Conservation (phyloP, 2,888 invertebrate species). For the Hermaeophaga mercurialis region DNA sequence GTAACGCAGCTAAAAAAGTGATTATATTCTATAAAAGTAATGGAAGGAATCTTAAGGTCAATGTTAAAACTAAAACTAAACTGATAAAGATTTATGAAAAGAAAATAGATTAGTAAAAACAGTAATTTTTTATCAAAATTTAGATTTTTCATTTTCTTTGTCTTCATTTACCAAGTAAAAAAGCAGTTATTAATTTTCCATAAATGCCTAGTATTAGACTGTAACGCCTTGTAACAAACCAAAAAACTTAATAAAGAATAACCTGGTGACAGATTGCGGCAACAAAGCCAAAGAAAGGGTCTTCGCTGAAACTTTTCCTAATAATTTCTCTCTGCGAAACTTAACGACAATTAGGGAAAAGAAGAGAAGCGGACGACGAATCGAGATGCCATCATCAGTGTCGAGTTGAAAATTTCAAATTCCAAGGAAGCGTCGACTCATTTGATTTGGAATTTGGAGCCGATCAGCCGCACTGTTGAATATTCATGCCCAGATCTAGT, state of each 20-base stretch:
- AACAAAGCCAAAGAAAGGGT: slow-evolving; percentile 9
- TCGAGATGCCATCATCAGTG: slow-evolving; percentile 33
- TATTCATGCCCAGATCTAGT: slow-evolving; percentile 40
- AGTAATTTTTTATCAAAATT: too few relatives aligned
- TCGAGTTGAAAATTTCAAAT: slow-evolving; percentile 31
- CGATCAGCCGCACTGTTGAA: slow-evolving; percentile 47
- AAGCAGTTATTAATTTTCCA: too few relatives aligned
- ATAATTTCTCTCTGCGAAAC: slow-evolving; percentile 40
- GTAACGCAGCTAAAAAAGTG: too few relatives aligned
- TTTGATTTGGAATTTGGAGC: slow-evolving; percentile 48
- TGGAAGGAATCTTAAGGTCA: too few relatives aligned
- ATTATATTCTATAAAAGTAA: too few relatives aligned
- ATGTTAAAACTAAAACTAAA: too few relatives aligned
- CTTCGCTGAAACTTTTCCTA: slow-evolving; percentile 36
- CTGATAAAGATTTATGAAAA: too few relatives aligned
- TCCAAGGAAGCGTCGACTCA: slow-evolving; percentile 45
- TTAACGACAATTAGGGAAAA: slow-evolving; percentile 26
- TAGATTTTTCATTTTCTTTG: too few relatives aligned
- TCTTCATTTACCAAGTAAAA: too few relatives aligned
- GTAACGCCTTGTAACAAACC: too few relatives aligned
- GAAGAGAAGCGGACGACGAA: neutral
- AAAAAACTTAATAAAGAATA: slow-evolving; percentile 21
- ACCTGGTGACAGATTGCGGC: slow-evolving; percentile 22
- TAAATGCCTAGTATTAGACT: too few relatives aligned
- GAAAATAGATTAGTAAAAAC: too few relatives aligned